Conservation (phyloP, 2,888 invertebrate genomes). For the Cantharis rufa region DNA sequence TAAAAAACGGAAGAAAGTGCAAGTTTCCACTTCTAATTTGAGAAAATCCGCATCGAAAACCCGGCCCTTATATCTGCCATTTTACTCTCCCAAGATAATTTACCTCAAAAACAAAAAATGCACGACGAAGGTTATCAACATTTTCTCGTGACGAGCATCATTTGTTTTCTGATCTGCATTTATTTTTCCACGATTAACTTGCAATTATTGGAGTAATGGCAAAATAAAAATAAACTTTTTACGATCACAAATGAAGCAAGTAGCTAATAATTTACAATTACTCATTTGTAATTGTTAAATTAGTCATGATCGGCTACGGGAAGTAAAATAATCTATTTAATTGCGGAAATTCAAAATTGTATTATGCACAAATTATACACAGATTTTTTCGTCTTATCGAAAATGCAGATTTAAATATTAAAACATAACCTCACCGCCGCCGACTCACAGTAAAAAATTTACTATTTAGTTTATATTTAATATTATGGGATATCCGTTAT, state of each 20-base stretch:
- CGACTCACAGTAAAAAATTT: not conserved
- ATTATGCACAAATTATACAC: not conserved
- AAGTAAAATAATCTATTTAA: conserved; percentile 10
- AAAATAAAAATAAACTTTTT: not conserved
- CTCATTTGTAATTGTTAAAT: conserved; percentile 17
- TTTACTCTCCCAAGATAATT: not conserved
- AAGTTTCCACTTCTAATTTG: not conserved
- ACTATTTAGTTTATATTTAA: conserved; percentile 9
- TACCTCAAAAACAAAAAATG: not conserved
- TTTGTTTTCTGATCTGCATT: not conserved
- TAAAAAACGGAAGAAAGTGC: not conserved
- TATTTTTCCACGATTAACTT: not conserved
- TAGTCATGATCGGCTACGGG: conserved; percentile 23
- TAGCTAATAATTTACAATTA: conserved; percentile 4
- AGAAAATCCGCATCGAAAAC: not conserved
- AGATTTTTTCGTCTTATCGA: not conserved
- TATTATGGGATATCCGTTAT: conserved; percentile 25
- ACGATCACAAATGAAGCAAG: conserved; percentile 9
- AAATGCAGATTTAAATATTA: not conserved
- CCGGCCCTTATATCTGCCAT: not conserved
- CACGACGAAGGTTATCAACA: conserved; percentile 29
- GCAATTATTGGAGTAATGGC: not conserved
- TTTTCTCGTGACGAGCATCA: conserved; percentile 24
- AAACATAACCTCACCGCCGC: not conserved
- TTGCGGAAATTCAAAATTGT: conserved; percentile 15